These are phyloP conservation scores for Cheirogaleus major DNA, from an alignment of 2,797 vertebrate genomes.

Conservation along the genomic window DNA sequence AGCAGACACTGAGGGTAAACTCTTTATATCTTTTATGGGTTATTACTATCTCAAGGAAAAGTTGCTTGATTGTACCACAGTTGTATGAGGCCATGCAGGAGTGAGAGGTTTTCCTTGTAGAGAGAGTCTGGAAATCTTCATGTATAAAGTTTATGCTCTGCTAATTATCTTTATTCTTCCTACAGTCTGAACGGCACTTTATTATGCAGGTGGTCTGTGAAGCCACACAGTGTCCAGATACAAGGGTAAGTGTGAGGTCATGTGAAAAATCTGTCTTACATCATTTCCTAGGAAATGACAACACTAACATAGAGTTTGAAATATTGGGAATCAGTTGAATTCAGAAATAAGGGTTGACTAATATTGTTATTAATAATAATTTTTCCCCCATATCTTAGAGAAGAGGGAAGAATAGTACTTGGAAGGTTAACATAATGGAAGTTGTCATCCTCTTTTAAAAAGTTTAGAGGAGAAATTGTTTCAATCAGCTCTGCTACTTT, in stretches of 20 bases:
- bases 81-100: background rate
- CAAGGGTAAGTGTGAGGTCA: constrained; percentile 90
- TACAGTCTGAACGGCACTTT: constrained; percentile 98
- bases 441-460: background rate
- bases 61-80: background rate
- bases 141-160: background rate
- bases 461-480: background rate
- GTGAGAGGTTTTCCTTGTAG: background rate
- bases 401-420: background rate
- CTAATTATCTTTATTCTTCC: constrained; percentile 62
- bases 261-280: background rate
- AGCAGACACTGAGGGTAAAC: background rate
- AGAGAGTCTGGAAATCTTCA: background rate
- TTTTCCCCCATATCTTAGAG: background rate
- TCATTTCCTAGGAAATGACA: background rate
- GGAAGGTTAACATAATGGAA: background rate
- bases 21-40: background rate
- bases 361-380: background rate
- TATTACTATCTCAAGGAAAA: background rate
- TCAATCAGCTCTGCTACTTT: background rate
- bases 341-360: background rate
- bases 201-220: constrained; percentile 99
- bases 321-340: background rate
- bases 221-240: constrained; percentile 98
- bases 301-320: background rate